These are phyloP conservation scores for Luffia ferchaultella DNA, from an alignment of 2,888 invertebrate genomes.

Conservation along the genomic window DNA sequence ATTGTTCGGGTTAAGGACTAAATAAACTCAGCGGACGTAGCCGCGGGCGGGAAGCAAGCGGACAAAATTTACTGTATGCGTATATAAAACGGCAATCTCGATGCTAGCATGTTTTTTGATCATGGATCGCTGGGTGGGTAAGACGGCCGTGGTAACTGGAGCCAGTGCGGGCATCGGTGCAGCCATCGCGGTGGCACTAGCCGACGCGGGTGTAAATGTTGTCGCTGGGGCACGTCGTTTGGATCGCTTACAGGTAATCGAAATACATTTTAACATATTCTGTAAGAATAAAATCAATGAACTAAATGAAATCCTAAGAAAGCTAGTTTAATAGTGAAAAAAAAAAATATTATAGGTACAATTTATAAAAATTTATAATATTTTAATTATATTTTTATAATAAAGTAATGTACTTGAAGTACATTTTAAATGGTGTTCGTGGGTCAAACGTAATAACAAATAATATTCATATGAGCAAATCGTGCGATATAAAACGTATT, in stretches of 20 bases:
- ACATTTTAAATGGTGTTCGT: no score
- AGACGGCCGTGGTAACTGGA: conserved; percentile 70
- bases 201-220: conserved; percentile 57
- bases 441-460: no score
- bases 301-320: neutral
- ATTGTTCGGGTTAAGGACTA: no score
- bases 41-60: no score
- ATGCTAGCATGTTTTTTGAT: neutral
- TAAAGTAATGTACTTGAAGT: no score
- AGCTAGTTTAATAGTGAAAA: no score
- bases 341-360: no score
- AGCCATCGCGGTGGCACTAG: conserved; percentile 42
- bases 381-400: conserved; percentile 35
- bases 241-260: conserved; percentile 7
- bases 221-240: conserved; percentile 20
- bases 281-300: neutral
- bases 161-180: conserved; percentile 70
- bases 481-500: no score
- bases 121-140: conserved; percentile 64
- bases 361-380: conserved; percentile 27
- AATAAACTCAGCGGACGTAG: no score
- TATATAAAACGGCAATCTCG: neutral
- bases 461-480: no score
- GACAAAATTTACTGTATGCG: no score
- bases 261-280: neutral